Base-by-base conservation (phyloP, 1,140 invertebrate species). In the Rhagoletis pomonella region DNA sequence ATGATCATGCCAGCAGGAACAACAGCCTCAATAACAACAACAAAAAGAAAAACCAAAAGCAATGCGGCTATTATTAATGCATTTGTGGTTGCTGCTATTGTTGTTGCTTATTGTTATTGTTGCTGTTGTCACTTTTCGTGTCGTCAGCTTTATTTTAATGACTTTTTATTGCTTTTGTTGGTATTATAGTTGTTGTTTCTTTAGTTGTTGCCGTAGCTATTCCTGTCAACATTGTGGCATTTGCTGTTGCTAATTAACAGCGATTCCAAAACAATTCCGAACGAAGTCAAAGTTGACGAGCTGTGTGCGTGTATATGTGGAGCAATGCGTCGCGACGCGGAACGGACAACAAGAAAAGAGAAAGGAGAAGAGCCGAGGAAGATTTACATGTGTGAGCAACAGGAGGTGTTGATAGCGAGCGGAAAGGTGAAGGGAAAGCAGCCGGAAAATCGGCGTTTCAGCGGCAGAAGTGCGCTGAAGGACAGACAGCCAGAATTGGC, bases 161-260 rank as follows among this genome's bases (percentile, higher is more conserved):
- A 4, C 7, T 69, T 17, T 5, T 77, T 55, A 39, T 55, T 19
- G n/a, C 44, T 19, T 6, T n/a, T 77, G 6, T 19, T 19, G 47
- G 1, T 50, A 64, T 64, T 64, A n/a, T 64, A 12, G 7, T 14
- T 14, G 7, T 64, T 69, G 29, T 44, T 69, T 2, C 44, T 44
- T 14, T 73, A 17, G n/a, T 81, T 81, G 73, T 55, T 81, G 47
- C n/a, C 19, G 47, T 19, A n/a, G 73, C n/a, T 14, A 58, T 81
- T 47, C 47, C 73, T 81, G 73, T 81, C 73, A 81, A 19, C 47
- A 50, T 81, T 81, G 73, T 81, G 73, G 73, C 73, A 81, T 81
- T 55, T 50, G 73, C 73, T 81, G 73, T 42, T 81, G n/a, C 47
- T 81, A 81, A 81, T 81, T 81, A 81, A 81, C 73, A 81, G 19